These are phyloP conservation scores for Myotis yumanensis DNA, from an alignment of 2,113 vertebrate genomes.

Conservation along the genomic window DNA sequence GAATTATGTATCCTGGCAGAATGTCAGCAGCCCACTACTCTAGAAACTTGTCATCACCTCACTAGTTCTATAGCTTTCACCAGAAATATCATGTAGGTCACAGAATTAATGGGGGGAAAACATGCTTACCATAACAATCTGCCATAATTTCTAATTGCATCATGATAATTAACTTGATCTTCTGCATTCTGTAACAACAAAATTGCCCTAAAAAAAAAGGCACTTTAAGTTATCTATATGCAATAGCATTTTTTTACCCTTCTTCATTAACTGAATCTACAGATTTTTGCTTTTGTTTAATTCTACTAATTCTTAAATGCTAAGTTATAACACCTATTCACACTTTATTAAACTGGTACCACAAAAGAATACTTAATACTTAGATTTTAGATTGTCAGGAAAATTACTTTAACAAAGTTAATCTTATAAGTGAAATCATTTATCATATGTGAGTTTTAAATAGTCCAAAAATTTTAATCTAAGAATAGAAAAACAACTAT, in stretches of 20 bases:
- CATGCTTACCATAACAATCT: constrained; percentile 91
- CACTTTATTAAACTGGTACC: constrained; percentile 12
- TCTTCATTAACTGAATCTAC: neutral
- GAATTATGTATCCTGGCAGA: neutral
- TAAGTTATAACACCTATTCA: neutral
- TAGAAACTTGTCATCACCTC: neutral
- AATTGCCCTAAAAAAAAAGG: constrained; percentile 84
- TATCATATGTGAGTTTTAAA: constrained; percentile 3
- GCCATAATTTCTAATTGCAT: constrained; percentile 89
- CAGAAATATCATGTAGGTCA: constrained; percentile 5
- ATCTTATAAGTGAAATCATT: neutral
- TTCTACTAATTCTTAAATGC: constrained; percentile 2
- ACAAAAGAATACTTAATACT: constrained; percentile 9
- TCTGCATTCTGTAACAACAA: constrained; percentile 85
- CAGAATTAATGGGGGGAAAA: neutral
- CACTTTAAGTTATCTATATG: constrained; percentile 42
- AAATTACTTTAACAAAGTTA: constrained; percentile 46
- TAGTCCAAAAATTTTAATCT: constrained; percentile 35
- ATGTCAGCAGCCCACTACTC: neutral
- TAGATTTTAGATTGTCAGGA: constrained; percentile 32
- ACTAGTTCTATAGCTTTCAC: neutral
- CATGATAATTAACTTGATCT: constrained; percentile 84
- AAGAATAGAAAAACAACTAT: neutral
- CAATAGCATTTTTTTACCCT: constrained; percentile 18
- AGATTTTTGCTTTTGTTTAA: constrained; percentile 19